phyloP scores from a whole-genome alignment of 2,113 vertebrate species.

The Tragelaphus imberbis region DNA sequence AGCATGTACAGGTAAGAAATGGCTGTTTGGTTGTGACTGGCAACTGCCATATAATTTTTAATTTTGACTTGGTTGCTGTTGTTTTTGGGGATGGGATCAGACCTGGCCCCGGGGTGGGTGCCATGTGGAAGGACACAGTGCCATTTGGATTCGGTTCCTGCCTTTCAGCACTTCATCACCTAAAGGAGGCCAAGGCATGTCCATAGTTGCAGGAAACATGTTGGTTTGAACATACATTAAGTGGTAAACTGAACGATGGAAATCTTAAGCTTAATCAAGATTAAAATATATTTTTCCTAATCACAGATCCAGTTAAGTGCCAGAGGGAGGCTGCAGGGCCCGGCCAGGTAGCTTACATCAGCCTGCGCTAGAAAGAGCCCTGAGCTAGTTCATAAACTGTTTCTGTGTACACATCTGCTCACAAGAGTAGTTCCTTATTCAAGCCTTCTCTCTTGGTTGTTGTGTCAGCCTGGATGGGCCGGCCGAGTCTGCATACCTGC shows the following conservation, averaged over 20 bases:
- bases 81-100: constrained; percentile 14
- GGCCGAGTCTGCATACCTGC: neutral
- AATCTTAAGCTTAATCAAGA: constrained; percentile 15
- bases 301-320: neutral
- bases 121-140: neutral
- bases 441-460: constrained; percentile 14
- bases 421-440: neutral
- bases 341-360: neutral
- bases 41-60: constrained; percentile 5
- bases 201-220: neutral
- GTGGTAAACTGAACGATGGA: neutral
- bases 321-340: neutral
- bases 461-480: neutral
- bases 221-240: neutral
- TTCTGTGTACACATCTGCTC: neutral
- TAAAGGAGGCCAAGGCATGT: neutral
- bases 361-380: neutral
- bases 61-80: constrained; percentile 48
- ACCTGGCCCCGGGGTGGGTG: neutral
- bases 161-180: neutral
- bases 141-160: neutral
- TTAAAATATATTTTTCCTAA: neutral
- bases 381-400: neutral
- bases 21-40: constrained; percentile 59
- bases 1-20: constrained; percentile 44